Evolutionary conservation across 2,113 vertebrate species (phyloP).

Genomic region (Todiramphus saurophagus): DNA sequence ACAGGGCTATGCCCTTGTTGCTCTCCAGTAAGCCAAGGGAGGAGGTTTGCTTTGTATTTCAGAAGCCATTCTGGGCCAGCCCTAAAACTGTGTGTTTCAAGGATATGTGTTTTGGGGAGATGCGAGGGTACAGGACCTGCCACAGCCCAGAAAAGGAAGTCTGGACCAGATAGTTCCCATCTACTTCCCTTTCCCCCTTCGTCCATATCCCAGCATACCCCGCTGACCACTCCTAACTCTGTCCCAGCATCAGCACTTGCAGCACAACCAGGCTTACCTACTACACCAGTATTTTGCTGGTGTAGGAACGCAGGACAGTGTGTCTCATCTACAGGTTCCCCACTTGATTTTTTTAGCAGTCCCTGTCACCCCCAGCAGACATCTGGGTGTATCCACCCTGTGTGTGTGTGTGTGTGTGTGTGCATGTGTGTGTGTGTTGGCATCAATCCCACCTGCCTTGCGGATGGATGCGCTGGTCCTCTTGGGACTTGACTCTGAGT

Average conservation of each 20-base stretch:
- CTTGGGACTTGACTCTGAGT: not conserved
- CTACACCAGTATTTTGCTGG: not conserved
- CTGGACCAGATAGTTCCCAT: not conserved
- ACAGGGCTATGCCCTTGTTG: not conserved
- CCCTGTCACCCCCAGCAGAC: not conserved
- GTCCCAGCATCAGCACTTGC: not conserved
- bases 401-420: no score
- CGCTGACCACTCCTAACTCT: not conserved
- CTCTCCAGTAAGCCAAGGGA: not conserved
- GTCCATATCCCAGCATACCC: not conserved
- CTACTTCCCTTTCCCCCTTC: not conserved
- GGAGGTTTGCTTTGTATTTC: not conserved
- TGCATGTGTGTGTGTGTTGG: not conserved
- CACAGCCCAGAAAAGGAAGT: not conserved
- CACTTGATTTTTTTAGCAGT: not conserved
- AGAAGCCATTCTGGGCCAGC: not conserved
- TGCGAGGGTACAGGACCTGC: not conserved
- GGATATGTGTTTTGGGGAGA: not conserved
- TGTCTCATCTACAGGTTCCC: not conserved
- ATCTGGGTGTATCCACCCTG: not conserved
- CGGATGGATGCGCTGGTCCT: fast-evolving
- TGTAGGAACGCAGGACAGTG: not conserved
- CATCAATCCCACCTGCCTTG: not conserved
- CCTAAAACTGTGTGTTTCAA: not conserved
- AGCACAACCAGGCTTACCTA: not conserved